These are phyloP conservation scores for Pseudopleuronectes americanus DNA, from an alignment of 2,797 vertebrate species.

Conservation along the genomic window DNA sequence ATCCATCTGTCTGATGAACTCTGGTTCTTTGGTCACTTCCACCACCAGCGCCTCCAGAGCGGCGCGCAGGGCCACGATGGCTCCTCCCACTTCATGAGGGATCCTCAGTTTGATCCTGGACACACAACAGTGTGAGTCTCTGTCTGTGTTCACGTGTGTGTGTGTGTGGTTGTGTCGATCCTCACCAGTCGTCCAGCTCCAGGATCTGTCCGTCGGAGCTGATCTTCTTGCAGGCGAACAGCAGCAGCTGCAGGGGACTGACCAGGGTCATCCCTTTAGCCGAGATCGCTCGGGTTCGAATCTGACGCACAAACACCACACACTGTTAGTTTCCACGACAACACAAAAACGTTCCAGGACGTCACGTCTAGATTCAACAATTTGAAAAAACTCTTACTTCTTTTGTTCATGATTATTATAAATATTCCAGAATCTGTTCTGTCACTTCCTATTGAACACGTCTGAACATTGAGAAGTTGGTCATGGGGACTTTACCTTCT, in stretches of 20 bases:
- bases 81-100: constrained; percentile 84
- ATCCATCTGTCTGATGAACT: constrained; percentile 87
- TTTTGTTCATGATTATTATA: too few species aligned
- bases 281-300: constrained; percentile 82
- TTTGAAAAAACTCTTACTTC: too few species aligned
- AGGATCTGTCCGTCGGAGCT: constrained; percentile 88
- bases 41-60: constrained; percentile 93
- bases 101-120: constrained; percentile 91
- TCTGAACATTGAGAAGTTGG: too few species aligned
- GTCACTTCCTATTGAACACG: too few species aligned
- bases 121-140: not conserved
- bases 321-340: not conserved
- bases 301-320: constrained; percentile 60
- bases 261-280: constrained; percentile 98
- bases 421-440: too few species aligned
- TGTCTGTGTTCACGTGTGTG: too few species aligned
- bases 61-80: constrained; percentile 86
- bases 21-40: constrained; percentile 91
- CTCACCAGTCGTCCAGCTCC: constrained; percentile 81
- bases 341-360: not conserved
- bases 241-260: constrained; percentile 92
- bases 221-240: constrained; percentile 94
- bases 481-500: constrained; percentile 86
- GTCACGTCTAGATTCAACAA: too few species aligned
- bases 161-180: too few species aligned